Conservation (phyloP, 2,113 vertebrate genomes). For the Rhinoderma darwinii region DNA sequence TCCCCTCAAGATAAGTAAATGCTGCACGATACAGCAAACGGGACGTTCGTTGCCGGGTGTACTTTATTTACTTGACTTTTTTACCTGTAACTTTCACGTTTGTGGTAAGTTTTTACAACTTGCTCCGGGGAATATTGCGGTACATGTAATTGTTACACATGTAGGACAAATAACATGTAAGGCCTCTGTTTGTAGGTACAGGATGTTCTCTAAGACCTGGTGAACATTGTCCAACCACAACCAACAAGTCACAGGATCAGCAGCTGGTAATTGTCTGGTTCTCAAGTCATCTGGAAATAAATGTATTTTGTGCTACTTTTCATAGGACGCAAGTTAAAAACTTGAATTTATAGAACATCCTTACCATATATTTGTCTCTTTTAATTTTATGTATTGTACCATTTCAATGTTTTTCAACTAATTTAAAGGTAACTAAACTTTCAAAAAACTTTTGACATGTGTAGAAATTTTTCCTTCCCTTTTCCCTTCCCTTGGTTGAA, state of each 20-base stretch:
- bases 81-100: background rate
- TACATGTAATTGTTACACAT: background rate
- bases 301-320: background rate
- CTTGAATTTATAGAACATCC: too few species aligned
- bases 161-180: background rate
- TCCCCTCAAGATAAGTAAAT: background rate
- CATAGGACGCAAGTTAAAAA: background rate
- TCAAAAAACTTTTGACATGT: too few species aligned
- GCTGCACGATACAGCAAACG: background rate
- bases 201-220: background rate
- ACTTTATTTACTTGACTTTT: background rate
- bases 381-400: too few species aligned
- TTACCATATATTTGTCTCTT: too few species aligned
- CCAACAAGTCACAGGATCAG: background rate
- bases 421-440: too few species aligned
- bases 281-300: background rate
- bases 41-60: background rate
- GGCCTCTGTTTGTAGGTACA: background rate
- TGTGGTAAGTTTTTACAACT: background rate
- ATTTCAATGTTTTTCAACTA: too few species aligned
- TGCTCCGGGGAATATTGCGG: too few species aligned
- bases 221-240: background rate
- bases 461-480: too few species aligned
- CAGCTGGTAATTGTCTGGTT: background rate
- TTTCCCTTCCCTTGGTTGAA: too few species aligned